Conservation (phyloP, 2,888 invertebrate genomes). For the Galerucella calmariensis region DNA sequence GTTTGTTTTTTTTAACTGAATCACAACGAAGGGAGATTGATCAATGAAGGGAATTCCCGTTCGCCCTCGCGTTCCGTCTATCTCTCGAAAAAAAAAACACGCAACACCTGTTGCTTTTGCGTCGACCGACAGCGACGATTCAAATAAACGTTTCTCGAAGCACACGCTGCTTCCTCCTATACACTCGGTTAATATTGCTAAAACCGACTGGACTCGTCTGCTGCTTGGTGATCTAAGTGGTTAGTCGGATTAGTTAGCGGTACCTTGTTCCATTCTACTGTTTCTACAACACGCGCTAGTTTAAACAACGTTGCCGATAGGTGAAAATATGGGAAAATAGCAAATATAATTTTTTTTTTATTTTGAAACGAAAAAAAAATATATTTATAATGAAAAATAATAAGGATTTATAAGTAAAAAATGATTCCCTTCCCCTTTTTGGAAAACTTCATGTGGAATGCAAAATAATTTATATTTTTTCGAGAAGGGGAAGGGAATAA, state of each 20-base stretch:
- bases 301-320: conserved; percentile 10
- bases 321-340: neutral
- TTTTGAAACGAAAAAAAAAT: neutral
- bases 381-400: no score
- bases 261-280: conserved; percentile 29
- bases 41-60: conserved; percentile 6
- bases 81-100: neutral
- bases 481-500: no score
- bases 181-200: conserved; percentile 20
- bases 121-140: conserved; percentile 11
- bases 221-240: conserved; percentile 16
- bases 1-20: neutral
- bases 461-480: no score
- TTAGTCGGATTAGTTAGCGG: conserved; percentile 30
- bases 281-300: conserved; percentile 20
- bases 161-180: conserved; percentile 21
- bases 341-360: neutral
- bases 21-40: neutral
- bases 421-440: no score
- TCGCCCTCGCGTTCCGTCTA: neutral
- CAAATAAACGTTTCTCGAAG: conserved; percentile 15
- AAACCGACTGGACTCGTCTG: conserved; percentile 31
- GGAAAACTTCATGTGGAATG: no score
- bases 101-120: conserved; percentile 47
- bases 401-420: no score